Percentiles rank a stretch among this genome's conserved stretches.
Conservation (phyloP, 30 jellyfish, hydroid and myxozoan genomes). For the Mastigias papua region DNA sequence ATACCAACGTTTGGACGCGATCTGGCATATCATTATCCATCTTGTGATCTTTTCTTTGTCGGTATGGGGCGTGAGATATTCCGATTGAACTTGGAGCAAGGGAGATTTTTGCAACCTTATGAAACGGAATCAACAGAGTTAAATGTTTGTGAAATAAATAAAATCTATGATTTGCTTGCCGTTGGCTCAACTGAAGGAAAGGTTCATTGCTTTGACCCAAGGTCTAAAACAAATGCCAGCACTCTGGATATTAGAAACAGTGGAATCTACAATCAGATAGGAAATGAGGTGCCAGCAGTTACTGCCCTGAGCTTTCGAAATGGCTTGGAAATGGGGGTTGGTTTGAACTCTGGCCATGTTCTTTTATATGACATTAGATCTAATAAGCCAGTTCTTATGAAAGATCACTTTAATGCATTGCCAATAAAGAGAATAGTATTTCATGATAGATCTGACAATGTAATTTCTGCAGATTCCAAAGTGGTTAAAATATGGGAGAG, state of each 20-base stretch:
- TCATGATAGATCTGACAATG: slow-evolving; percentile 72
- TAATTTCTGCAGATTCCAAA: slow-evolving; percentile 78
- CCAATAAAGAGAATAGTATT: slow-evolving; percentile 81
- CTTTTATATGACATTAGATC: slow-evolving; percentile 93
- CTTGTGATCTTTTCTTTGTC: slow-evolving; percentile 94
- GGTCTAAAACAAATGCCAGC: slow-evolving; percentile 78
- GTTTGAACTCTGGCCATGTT: slow-evolving; percentile 87
- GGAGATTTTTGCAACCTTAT: slow-evolving; percentile 90
- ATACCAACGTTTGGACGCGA: slow-evolving; percentile 99
- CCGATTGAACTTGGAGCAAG: slow-evolving; percentile 95
- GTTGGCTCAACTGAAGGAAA: slow-evolving; percentile 96
- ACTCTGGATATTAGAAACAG: slow-evolving; percentile 62
- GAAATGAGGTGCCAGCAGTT: slow-evolving; percentile 68
- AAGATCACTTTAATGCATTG: slow-evolving; percentile 87
- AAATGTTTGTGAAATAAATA: slow-evolving; percentile 90
- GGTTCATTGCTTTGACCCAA: slow-evolving; percentile 92
- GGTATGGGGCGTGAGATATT: slow-evolving; percentile 96
- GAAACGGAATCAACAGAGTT: slow-evolving; percentile 72
- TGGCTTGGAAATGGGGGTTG: slow-evolving; percentile 95
- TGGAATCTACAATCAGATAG: slow-evolving; percentile 29
- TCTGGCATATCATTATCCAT: slow-evolving; percentile 86
- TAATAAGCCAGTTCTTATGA: slow-evolving; percentile 78
- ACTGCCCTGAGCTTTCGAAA: slow-evolving; percentile 88
- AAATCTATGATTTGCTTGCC: slow-evolving; percentile 87
- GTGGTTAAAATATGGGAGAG: slow-evolving; percentile 92